Base-by-base conservation (phyloP, 2,113 vertebrate species). In the Gracilinanus agilis region DNA sequence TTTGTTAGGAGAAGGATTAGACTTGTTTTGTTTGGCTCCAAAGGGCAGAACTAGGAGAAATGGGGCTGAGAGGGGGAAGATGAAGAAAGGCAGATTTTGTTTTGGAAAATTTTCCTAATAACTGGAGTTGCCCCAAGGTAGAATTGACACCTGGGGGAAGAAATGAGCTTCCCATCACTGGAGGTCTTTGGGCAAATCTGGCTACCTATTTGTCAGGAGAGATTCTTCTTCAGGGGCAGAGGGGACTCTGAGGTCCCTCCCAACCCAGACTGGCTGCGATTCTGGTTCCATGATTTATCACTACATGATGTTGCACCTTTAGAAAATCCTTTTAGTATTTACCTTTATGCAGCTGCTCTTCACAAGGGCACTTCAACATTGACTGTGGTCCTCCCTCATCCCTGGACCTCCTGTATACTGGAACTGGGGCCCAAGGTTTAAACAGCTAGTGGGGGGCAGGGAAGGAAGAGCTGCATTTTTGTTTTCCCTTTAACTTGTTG, bases 401-500 rank as follows among this genome's bases (percentile, higher is more conserved):
- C 44, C 44, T 91, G 24, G n/a, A 24, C 94, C 21, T 58, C 25
- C 12, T 90, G 53, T 75, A 19, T 6, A 94, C 34, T 75, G n/a
- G 7, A 55, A 92, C 53, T 95, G 92, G 56, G 88, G 29, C n/a
- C n/a, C n/a, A 83, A 16, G n/a, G n/a, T 6, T 89, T 92, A 91
- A 94, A 89, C 44, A 54, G 5, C n/a, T 34, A 90, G 8, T 3
- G 34, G n/a, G 2, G 67, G n/a, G 67, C 49, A 49, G 92, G 55
- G 91, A 44, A 53, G 92, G 90, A 93, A 93, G 29, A 53, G 61
- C n/a, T 89, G 27, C 44, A 24, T 10, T 96, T 96, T 83, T 91
- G 92, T 91, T 83, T 90, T 93, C 54, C 89, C 93, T 95, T 97
- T 92, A 90, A 27, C 88, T 95, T 95, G 44, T 91, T 93, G 90